These are phyloP conservation scores for Spermophilus dauricus DNA, from an alignment of 2,113 vertebrate genomes.

Conservation along the genomic window DNA sequence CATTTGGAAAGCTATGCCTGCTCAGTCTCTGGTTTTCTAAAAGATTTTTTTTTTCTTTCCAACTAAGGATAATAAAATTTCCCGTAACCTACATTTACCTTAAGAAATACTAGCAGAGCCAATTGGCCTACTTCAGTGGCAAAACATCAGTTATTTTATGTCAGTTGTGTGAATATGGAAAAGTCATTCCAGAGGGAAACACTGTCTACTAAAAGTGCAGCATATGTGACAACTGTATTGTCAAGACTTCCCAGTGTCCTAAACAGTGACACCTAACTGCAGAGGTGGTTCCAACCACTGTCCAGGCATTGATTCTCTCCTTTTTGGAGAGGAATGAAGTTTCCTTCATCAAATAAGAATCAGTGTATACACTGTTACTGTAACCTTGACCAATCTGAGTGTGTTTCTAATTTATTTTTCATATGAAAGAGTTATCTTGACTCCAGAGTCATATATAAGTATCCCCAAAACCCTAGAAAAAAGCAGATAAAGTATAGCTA, in stretches of 20 bases:
- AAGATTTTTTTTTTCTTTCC: fast-evolving
- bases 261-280: neutral
- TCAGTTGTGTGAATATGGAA: neutral
- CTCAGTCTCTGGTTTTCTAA: neutral
- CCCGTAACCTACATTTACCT: neutral
- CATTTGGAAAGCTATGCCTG: neutral
- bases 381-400: neutral
- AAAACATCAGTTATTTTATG: neutral
- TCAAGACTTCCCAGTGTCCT: neutral
- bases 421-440: neutral
- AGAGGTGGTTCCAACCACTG: neutral
- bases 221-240: fast-evolving
- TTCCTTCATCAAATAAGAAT: neutral
- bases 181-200: neutral
- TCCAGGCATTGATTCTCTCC: neutral
- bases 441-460: neutral
- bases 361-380: neutral
- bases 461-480: neutral
- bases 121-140: neutral
- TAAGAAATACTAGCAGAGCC: neutral
- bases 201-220: neutral
- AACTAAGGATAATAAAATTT: neutral
- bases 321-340: neutral
- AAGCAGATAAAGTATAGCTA: neutral
- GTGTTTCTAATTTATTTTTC: neutral